A percentile compares a stretch with the other conserved stretches of the same genome.
Evolutionary conservation across 2,888 invertebrate genomes (phyloP).

Genomic region (Sympetrum striolatum): DNA sequence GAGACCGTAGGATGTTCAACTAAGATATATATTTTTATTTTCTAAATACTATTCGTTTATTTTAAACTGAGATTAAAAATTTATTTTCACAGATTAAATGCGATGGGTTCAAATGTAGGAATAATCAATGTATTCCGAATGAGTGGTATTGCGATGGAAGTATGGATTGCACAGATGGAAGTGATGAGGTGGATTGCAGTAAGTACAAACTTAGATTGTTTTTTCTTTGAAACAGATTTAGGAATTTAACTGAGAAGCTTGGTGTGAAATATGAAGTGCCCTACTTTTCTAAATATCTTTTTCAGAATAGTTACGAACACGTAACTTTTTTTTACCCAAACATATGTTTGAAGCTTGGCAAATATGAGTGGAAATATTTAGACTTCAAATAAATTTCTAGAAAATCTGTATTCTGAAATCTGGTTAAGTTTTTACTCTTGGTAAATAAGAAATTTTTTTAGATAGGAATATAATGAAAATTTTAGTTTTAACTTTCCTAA

Average conservation of each 20-base stretch:
- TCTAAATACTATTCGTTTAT: background rate
- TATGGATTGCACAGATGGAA: slow-evolving; percentile 65
- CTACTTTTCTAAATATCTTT: no score
- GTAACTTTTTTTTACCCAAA: no score
- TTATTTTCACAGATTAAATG: slow-evolving; percentile 61
- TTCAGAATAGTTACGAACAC: no score
- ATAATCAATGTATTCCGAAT: slow-evolving; percentile 62
- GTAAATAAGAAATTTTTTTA: no score
- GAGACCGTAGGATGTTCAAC: slow-evolving; percentile 55
- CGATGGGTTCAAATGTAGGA: slow-evolving; percentile 69
- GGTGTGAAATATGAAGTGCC: background rate
- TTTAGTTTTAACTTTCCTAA: no score
- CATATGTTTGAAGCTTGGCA: no score
- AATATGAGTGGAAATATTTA: no score
- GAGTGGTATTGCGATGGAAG: slow-evolving; percentile 62
- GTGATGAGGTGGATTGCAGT: slow-evolving; percentile 56
- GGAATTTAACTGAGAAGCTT: background rate
- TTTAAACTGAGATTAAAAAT: background rate
- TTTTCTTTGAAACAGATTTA: background rate
- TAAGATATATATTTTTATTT: slow-evolving; percentile 25
- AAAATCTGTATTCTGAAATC: no score
- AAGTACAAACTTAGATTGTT: slow-evolving; percentile 45
- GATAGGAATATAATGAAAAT: no score
- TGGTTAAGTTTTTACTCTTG: no score
- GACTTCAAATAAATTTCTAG: no score